Evolutionary conservation across 2,113 vertebrate genomes (phyloP), one percentile per base, ranked within the genome.

Genomic region (Callithrix jacchus): DNA sequence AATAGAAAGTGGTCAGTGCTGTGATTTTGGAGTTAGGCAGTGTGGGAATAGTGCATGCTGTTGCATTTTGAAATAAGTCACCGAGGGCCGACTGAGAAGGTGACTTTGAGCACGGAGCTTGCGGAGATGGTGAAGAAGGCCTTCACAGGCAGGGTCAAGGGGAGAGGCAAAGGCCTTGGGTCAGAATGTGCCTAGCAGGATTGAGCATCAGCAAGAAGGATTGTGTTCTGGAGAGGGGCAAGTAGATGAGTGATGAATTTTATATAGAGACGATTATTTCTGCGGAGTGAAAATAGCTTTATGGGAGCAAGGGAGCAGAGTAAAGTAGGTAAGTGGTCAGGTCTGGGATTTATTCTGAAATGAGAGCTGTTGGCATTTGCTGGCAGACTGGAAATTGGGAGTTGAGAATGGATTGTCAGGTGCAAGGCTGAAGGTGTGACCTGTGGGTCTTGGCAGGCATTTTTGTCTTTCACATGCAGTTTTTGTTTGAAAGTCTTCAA

Each of bases 171-270:
- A 42, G 35, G 1, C 30, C n/a, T 35, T 49, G 21, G 9, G 37
- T 4, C 30, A 25, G 8, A 8, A 2, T 6, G 12, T 52, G 9
- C 35, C 13, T 40, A 54, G 76, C 6, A 14, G 0, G 3, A 25
- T 0, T 6, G 37, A 80, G 30, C 23, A 71, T 10, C 32, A 23
- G 5, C 5, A 2, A 35, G 40, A 7, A 17, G 8, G 25, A 23
- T 3, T 20, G 58, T 49, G 32, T 32, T 47, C 82, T 71, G n/a
- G 37, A n/a, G 17, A 1, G 8, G 27, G 16, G 0, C n/a, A 17
- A 52, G 52, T 2, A 23, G 18, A 35, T 42, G 23, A 73, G 13
- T 4, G 11, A 7, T 6, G 17, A 6, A 32, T 54, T 93, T 79
- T 32, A 1, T 21, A 10, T 13, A 32, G 49, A 12, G 21, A 16